These are phyloP conservation scores for Fulmarus glacialis DNA, from an alignment of 2,113 vertebrate species.

Conservation along the genomic window DNA sequence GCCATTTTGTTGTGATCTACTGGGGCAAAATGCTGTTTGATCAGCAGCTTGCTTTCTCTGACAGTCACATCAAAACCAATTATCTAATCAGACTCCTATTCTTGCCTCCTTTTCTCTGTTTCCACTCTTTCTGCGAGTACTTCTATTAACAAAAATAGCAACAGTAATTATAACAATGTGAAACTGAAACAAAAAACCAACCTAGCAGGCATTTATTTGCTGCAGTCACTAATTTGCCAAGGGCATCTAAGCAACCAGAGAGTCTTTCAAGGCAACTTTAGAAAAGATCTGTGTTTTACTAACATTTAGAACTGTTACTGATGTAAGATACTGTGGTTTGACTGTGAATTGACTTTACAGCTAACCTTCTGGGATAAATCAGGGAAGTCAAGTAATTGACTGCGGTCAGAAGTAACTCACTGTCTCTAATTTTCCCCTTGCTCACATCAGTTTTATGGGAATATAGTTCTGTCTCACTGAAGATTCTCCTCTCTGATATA, in stretches of 20 bases:
- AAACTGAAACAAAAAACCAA: neutral
- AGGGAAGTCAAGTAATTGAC: neutral
- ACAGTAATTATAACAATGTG: neutral
- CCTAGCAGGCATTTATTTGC: neutral
- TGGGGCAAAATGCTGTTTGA: neutral
- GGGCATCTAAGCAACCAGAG: neutral
- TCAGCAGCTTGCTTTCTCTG: neutral
- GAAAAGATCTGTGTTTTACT: neutral
- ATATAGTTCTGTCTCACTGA: neutral
- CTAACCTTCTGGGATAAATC: neutral
- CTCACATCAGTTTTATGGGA: neutral
- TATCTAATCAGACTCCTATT: neutral
- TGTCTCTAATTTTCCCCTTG: neutral
- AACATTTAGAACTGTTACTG: neutral
- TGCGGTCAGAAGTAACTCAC: neutral
- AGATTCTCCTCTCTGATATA: neutral
- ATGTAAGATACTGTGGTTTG: neutral
- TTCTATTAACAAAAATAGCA: neutral
- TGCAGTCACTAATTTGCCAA: neutral
- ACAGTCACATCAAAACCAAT: neutral
- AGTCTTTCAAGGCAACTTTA: neutral
- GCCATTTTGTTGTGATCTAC: neutral
- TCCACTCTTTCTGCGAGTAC: neutral
- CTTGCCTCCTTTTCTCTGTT: neutral
- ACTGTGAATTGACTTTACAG: neutral